Evolutionary conservation across 2,113 vertebrate genomes (phyloP).

Genomic region (Myiozetetes cayanensis): DNA sequence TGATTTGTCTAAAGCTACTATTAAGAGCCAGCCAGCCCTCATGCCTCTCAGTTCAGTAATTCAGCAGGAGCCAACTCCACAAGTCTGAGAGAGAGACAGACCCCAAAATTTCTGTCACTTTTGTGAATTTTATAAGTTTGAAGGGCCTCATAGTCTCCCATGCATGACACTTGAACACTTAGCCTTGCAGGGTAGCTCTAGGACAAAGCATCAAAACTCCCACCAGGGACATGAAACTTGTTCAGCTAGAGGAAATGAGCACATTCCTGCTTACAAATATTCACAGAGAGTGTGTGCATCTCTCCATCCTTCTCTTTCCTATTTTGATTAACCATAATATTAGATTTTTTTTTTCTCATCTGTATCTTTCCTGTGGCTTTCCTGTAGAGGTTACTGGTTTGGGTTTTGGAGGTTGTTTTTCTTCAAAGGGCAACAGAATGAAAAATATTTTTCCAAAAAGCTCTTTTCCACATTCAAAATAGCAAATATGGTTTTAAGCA

Average conservation of each 20-base stretch:
- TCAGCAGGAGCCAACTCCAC: not conserved
- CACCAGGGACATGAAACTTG: accelerated
- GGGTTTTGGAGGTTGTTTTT: not conserved
- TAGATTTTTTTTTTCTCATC: not conserved
- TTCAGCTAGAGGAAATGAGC: not conserved
- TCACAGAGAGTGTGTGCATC: accelerated
- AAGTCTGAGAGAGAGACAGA: not conserved
- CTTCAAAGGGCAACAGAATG: not conserved
- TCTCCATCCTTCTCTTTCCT: not conserved
- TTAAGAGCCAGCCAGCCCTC: not conserved
- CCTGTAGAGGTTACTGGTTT: not conserved
- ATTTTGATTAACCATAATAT: not conserved
- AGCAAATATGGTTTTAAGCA: not conserved
- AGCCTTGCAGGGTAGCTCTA: not conserved
- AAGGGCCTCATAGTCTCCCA: not conserved
- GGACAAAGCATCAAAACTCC: not conserved
- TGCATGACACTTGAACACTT: not conserved
- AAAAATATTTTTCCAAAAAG: not conserved
- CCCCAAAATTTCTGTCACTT: not conserved
- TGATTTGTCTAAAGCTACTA: not conserved
- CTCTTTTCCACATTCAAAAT: not conserved
- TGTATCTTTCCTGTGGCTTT: not conserved
- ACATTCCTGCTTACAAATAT: not conserved
- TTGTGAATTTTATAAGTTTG: not conserved
- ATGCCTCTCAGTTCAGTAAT: not conserved